Evolutionary conservation across 2,113 vertebrate species (phyloP).

Genomic region (Vulpes ferrilata): DNA sequence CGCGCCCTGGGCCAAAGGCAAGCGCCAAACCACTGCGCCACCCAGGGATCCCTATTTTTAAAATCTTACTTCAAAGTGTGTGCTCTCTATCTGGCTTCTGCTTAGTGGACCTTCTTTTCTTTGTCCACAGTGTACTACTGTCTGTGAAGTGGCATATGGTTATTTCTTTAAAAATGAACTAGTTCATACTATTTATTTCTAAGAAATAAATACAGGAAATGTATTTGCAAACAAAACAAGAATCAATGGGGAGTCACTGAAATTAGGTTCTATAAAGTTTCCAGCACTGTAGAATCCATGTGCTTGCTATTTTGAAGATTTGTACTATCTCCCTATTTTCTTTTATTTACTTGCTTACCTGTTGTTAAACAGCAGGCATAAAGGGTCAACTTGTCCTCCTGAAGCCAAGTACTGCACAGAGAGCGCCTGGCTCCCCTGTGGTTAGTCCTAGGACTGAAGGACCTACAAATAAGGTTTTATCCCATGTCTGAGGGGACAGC

Average conservation of each 20-base stretch:
- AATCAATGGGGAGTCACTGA: not conserved
- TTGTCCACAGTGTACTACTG: not conserved
- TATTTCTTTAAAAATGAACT: slow-evolving; percentile 26
- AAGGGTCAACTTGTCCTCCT: not conserved
- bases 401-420: not conserved
- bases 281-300: not conserved
- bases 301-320: not conserved
- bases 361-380: not conserved
- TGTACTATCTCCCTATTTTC: not conserved
- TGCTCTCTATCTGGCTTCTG: not conserved
- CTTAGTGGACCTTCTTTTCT: not conserved
- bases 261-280: not conserved
- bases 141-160: not conserved
- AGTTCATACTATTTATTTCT: not conserved
- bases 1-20: no score
- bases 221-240: not conserved
- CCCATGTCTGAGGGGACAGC: not conserved
- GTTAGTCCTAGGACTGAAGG: not conserved
- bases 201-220: not conserved
- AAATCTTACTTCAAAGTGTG: not conserved
- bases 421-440: not conserved
- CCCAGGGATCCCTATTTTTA: no score
- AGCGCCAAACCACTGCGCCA: no score
- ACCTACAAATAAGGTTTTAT: not conserved
- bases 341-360: not conserved